These are phyloP conservation scores for Agrotis segetum DNA, from an alignment of 2,888 invertebrate species.

Conservation along the genomic window DNA sequence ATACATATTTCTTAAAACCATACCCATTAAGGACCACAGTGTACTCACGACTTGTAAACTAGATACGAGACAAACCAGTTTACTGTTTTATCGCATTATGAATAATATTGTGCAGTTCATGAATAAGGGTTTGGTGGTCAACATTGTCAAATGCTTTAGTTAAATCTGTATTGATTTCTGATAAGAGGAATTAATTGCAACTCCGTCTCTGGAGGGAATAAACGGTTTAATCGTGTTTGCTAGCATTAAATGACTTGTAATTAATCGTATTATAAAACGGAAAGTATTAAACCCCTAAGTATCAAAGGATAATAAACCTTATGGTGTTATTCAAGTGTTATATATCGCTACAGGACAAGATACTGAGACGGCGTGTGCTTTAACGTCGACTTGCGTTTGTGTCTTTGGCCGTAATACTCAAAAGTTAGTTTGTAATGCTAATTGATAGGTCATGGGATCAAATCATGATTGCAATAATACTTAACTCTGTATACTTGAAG, in stretches of 20 bases:
- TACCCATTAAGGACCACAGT: constrained; percentile 38
- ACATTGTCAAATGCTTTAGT: constrained; percentile 41
- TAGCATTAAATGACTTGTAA: neutral
- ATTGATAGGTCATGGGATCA: constrained; percentile 47
- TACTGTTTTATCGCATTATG: constrained; percentile 42
- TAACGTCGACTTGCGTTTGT: neutral
- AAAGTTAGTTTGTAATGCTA: constrained; percentile 27
- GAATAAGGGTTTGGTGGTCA: constrained; percentile 49
- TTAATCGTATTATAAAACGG: neutral
- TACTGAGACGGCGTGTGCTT: neutral
- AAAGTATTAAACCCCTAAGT: neutral
- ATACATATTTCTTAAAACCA: constrained; percentile 48
- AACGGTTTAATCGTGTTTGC: neutral
- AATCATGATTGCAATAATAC: constrained; percentile 43
- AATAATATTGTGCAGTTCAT: constrained; percentile 47
- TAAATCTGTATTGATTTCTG: constrained; percentile 16
- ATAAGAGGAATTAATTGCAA: neutral
- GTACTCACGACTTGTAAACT: constrained; percentile 61
- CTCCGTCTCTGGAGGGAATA: neutral
- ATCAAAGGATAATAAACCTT: neutral
- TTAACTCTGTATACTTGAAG: constrained; percentile 17
- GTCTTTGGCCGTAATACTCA: constrained; percentile 2
- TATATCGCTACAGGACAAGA: neutral
- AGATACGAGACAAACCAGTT: constrained; percentile 51
- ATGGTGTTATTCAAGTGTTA: neutral